phyloP scores from a whole-genome alignment of 2,113 vertebrate species.

The Ophiodon elongatus region DNA sequence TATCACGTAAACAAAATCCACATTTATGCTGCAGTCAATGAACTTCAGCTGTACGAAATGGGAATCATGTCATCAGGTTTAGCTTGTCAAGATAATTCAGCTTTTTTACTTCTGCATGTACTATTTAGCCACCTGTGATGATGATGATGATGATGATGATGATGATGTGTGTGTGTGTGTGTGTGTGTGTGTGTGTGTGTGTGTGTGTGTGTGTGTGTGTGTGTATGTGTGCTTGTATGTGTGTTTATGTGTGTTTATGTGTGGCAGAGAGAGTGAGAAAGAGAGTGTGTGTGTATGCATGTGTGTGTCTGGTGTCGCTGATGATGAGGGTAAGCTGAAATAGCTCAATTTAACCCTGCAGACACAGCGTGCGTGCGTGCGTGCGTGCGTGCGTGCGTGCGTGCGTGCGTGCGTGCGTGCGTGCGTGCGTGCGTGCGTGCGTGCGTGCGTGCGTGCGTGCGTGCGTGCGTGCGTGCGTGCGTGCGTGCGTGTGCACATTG shows the following conservation, averaged over 20 bases:
- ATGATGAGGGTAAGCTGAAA: background rate
- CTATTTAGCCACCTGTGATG: background rate
- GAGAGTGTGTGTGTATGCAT: background rate
- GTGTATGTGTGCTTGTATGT: background rate
- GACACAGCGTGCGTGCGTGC: background rate
- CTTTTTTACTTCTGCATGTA: background rate
- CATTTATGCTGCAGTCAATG: background rate
- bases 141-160: background rate
- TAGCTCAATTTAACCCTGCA: conserved; percentile 13
- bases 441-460: background rate
- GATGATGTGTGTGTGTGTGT: background rate
- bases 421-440: background rate
- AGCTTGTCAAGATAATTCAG: background rate
- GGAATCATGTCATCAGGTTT: background rate
- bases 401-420: conserved; percentile 7
- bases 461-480: background rate
- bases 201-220: background rate
- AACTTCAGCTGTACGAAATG: background rate
- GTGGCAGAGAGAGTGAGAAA: too few relatives aligned
- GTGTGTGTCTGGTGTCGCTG: background rate
- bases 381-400: background rate
- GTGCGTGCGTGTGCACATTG: too few relatives aligned
- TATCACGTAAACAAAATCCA: background rate
- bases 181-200: background rate
- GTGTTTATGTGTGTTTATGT: background rate